A percentile compares a stretch with the other conserved stretches of the same genome.
Conservation (phyloP, 1,140 invertebrate genomes). For the Macrobrachium nipponense region DNA sequence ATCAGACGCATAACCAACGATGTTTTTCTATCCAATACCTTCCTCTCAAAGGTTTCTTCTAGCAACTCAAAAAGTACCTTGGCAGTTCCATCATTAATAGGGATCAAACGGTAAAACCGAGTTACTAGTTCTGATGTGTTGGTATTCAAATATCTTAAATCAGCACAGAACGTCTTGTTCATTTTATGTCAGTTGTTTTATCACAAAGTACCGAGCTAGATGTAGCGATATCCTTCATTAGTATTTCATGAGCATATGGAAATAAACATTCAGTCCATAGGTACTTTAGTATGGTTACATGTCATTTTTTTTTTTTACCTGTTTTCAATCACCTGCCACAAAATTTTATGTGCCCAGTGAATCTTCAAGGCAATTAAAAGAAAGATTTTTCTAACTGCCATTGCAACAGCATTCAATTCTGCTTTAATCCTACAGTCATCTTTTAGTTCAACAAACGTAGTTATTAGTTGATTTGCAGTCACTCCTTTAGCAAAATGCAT, state of each 20-base stretch:
- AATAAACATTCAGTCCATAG: constrained; percentile 26
- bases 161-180: constrained; percentile 26
- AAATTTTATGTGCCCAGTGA: not conserved
- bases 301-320: constrained; percentile 28
- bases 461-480: too few species aligned
- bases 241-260: too few species aligned
- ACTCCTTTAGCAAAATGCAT: too few species aligned
- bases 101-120: not conserved
- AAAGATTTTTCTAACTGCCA: too few species aligned
- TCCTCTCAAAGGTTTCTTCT: constrained; percentile 20
- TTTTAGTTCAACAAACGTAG: too few species aligned
- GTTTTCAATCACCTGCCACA: constrained; percentile 27
- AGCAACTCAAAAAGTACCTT: constrained; percentile 31
- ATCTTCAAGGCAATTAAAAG: constrained; percentile 16
- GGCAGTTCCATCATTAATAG: constrained; percentile 16
- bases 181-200: constrained; percentile 15
- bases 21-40: constrained; percentile 22
- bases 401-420: too few species aligned
- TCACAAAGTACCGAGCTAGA: not conserved
- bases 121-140: constrained; percentile 21
- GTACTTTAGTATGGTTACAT: constrained; percentile 31
- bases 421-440: too few species aligned
- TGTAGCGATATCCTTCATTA: not conserved
- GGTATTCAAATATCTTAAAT: constrained; percentile 27
- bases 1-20: constrained; percentile 31